Evolutionary conservation across 2,888 invertebrate genomes (phyloP), one percentile per base, ranked within the genome.

Genomic region (Lasius fuliginosus): DNA sequence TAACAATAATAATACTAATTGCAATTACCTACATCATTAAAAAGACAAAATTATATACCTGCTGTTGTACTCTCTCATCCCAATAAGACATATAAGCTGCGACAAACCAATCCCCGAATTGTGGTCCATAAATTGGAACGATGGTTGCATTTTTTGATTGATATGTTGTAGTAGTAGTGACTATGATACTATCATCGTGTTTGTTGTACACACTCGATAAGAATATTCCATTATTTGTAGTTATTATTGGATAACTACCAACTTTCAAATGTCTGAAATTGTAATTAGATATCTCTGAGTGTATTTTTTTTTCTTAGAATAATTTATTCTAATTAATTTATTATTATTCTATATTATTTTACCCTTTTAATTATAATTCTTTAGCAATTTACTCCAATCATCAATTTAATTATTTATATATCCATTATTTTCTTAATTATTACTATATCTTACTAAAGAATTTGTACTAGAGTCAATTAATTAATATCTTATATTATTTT

Each of bases 211-310:
- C 92, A 65, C 94, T 90, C 1, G 93, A 92, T 33, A 96, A 96
- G 90, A 95, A 95, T 81, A 95, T 94, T 49, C 95, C 94, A 92
- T 96, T 96, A 87, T 95, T 94, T 23, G 95, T 93, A 62, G 94
- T 94, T 87, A 96, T 95, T 30, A 96, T 94, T 71, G 96, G 96
- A 90, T 96, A 96, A 90, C 96, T 96, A 18, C 96, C 96, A 94
- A 95, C 95, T 88, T 96, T 96, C 23, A 96, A 92, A 87, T 95
- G 95, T 92, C 96, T 96, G 91, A 15, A 93, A 93, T 68, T 40
- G 62, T 11, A n/a, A 46, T 9, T 30, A 49, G 18, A 18, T 49
- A 49, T 49, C 18, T 18, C 49, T 49, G 15, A 46, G 0, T 46
- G 46, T 46, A 1, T 49, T 11, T 73, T 23, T n/a, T 74, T 15